Base-by-base conservation (phyloP, 2,113 vertebrate species). In the Albula goreensis region DNA sequence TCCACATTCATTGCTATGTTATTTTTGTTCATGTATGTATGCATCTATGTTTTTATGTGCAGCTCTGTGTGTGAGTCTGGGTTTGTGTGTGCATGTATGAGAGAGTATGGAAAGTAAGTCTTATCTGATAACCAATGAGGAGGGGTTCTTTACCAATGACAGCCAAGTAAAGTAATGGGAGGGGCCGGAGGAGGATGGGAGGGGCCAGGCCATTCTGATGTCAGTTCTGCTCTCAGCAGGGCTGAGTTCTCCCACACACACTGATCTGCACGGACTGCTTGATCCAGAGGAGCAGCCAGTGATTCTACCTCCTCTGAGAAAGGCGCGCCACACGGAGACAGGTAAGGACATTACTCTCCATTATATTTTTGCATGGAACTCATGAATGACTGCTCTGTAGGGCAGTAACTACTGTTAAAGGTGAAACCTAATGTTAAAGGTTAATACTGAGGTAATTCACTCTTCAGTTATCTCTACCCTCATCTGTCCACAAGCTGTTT, bases 151-250 rank as follows among this genome's bases (percentile, higher is more conserved):
- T 78, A 41, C 15, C 13, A 78, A 85, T 79, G 52, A 11, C 10
- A 48, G 81, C 13, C 81, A 10, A 31, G 50, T 41, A 63, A 19
- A 60, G 56, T 1, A 17, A 25, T 57, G 22, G 53, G 78, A 80
- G 8, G 50, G 74, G 83, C 31, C 74, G 56, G 31, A n/a, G 5
- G 19, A 56, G 15, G 48, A 22, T 85, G 84, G 84, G 84, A 81
- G 84, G 84, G 56, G 78, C 22, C 63, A 25, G 31, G 8, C 2
- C 19, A n/a, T 50, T 31, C 11, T 63, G 77, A 80, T 81, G 78
- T 85, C 25, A 80, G 31, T 11, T 13, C 48, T 41, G 78, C 78
- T 17, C 0, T 19, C 13, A 22, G 48, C 41, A 80, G 53, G 13
- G 31, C 25, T 31, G 31, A 85, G 11, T 51, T 57, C 49, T 60